Conservation (phyloP, 2,888 invertebrate genomes). For the Drosophila flavopinicola region DNA sequence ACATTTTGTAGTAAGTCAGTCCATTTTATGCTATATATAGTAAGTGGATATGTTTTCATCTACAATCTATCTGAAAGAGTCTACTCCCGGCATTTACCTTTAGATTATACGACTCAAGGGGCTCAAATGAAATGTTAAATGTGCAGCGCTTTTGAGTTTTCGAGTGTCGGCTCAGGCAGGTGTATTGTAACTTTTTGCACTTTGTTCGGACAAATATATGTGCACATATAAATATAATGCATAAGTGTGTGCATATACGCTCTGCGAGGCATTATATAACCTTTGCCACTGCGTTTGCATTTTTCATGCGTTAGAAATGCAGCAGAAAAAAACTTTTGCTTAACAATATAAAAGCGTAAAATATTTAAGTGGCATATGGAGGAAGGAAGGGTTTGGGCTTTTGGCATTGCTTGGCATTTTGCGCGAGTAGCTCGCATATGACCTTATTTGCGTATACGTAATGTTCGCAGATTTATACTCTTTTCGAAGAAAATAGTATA, state of each 20-base stretch:
- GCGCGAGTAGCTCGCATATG: conserved; percentile 26
- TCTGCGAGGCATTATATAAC: conserved; percentile 23
- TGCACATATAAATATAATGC: not conserved
- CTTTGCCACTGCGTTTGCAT: conserved; percentile 21
- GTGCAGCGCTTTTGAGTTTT: conserved; percentile 1
- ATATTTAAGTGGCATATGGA: conserved; percentile 63
- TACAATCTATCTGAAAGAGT: not conserved
- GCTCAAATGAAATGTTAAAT: conserved; percentile 22
- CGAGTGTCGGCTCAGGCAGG: conserved; percentile 1
- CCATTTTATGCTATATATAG: not conserved
- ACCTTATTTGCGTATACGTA: conserved; percentile 70
- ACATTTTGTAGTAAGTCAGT: too few relatives aligned
- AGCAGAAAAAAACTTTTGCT: conserved; percentile 37
- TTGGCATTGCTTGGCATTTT: conserved; percentile 14
- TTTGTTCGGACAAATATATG: not conserved
- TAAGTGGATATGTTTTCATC: not conserved
- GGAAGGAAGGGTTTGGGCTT: not conserved
- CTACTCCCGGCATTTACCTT: conserved; percentile 3
- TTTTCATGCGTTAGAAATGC: conserved; percentile 49
- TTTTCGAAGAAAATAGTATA: too few relatives aligned
- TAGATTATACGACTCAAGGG: not conserved
- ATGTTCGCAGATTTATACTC: conserved; percentile 47
- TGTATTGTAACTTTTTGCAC: conserved; percentile 6
- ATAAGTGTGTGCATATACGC: not conserved
- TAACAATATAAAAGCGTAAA: conserved; percentile 70